Base-by-base conservation (phyloP, 1,140 invertebrate genomes). In the Glossosoma conforme region DNA sequence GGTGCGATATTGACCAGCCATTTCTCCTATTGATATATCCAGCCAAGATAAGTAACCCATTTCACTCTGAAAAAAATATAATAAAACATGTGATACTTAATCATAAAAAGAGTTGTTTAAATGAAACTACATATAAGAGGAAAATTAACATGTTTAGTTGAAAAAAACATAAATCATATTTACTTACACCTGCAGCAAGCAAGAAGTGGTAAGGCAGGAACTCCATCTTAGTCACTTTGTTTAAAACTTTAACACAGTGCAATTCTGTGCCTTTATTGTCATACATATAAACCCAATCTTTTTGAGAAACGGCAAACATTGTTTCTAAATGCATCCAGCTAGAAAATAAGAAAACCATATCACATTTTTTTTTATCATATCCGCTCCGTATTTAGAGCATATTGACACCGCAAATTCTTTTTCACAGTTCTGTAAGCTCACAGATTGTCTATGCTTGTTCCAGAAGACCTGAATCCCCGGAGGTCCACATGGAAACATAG, bases 201-300 rank as follows among this genome's bases (percentile, higher is more conserved):
- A 99, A 78, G 69, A 99, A 98, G 68, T 99, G 97, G 74, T 97
- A 97, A 0, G 96, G 96, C 15, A 99, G 75, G 74, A 97, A 99
- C 67, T 98, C 92, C 68, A 99, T 72, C 36, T 82, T 75, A 9
- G 87, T 77, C 3, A 93, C 83, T 57, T 81, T 79, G 62, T 91
- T 78, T 66, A 99, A 72, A 57, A 74, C 76, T 70, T 98, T 98
- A 0, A 99, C 65, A 70, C 96, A 98, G 69, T 99, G 97, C 25
- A 99, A 61, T 69, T 99, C 97, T 41, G 90, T 89, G 33, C 97
- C 97, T 65, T 91, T 85, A 64, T 95, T 95, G 65, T 99, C 97
- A 68, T 99, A 99, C 54, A 99, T 87, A 62, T 97, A 91, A 0
- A 94, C 84, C 91, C 94, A 99, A 45, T 93, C 81, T 65, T 96